These are phyloP conservation scores for Pseudoips prasinana DNA, from an alignment of 2,888 invertebrate genomes.

Conservation along the genomic window DNA sequence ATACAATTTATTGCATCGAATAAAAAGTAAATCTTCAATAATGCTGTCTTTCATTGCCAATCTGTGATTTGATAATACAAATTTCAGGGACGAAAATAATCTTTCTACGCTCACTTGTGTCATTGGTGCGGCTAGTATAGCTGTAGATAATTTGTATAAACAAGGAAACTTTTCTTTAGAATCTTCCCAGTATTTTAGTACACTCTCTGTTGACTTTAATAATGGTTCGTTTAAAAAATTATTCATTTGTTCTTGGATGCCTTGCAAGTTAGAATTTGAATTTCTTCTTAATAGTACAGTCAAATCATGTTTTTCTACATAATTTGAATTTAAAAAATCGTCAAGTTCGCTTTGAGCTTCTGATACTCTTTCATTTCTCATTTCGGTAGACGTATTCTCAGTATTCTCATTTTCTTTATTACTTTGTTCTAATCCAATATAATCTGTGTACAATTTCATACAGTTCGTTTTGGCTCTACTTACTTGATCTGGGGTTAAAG, in stretches of 20 bases:
- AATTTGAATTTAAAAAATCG: background rate
- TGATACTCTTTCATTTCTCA: background rate
- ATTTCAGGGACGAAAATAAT: slow-evolving; percentile 11
- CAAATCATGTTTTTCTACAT: no score
- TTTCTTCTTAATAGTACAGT: background rate
- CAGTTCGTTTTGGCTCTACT: background rate
- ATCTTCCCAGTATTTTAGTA: slow-evolving; percentile 3
- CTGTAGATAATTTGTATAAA: slow-evolving; percentile 9
- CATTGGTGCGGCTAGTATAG: slow-evolving; percentile 10
- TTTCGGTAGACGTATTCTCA: no score
- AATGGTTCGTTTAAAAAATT: slow-evolving; percentile 1
- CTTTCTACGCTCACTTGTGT: slow-evolving; percentile 15
- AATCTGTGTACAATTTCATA: background rate
- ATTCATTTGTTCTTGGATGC: background rate
- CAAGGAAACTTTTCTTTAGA: slow-evolving; percentile 5
- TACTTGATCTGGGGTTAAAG: background rate
- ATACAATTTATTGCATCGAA: slow-evolving; percentile 4
- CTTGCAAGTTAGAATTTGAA: background rate
- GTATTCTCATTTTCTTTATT: background rate
- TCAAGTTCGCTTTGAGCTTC: background rate
- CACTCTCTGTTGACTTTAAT: slow-evolving; percentile 1
- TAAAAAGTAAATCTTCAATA: slow-evolving; percentile 10
- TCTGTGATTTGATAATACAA: slow-evolving; percentile 11
- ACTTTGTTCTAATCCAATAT: background rate
- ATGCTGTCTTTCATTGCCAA: slow-evolving; percentile 7